Conservation (phyloP, 2,113 vertebrate species). For the Mormyrus iriodes region DNA sequence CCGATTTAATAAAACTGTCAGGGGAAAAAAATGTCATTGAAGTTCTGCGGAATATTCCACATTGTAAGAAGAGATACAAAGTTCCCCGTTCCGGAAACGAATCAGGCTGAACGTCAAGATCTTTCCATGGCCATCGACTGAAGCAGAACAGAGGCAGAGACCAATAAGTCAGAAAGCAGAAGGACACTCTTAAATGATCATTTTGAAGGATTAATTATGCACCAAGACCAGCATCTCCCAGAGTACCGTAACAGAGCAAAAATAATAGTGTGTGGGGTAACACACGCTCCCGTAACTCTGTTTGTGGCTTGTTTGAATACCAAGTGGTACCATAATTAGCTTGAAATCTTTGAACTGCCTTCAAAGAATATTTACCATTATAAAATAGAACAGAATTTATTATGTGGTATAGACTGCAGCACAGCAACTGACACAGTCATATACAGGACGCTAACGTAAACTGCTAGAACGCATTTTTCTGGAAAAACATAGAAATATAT, state of each 20-base stretch:
- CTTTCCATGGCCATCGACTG: background rate
- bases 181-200: background rate
- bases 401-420: background rate
- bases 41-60: background rate
- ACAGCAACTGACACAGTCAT: background rate
- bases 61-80: background rate
- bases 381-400: slow-evolving; percentile 13
- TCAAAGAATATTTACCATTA: slow-evolving; percentile 12
- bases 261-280: too few species aligned
- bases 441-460: background rate
- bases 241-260: background rate
- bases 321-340: background rate
- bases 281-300: too few species aligned
- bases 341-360: slow-evolving; percentile 10
- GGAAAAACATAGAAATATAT: slow-evolving; percentile 1
- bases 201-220: background rate
- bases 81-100: background rate
- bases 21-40: background rate
- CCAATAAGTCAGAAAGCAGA: background rate
- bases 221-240: background rate
- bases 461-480: background rate
- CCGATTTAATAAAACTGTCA: background rate
- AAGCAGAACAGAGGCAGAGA: background rate
- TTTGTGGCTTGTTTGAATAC: slow-evolving; percentile 3
- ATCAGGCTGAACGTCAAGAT: background rate